Base-by-base conservation (phyloP, 2,113 vertebrate genomes). In the Xiphorhynchus elegans region DNA sequence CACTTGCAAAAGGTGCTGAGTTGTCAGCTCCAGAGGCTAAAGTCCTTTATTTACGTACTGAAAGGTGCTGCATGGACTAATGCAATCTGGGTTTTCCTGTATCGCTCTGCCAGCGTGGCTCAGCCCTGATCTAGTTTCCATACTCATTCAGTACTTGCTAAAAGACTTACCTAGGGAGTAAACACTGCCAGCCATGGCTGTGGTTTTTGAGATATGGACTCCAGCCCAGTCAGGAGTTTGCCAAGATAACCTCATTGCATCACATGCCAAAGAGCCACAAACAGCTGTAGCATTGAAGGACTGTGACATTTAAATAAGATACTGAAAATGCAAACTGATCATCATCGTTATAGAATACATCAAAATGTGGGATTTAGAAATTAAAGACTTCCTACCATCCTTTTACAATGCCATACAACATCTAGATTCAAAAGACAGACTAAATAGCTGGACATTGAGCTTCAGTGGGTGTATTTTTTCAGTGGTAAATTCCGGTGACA, bases 181-280 rank as follows among this genome's bases (percentile, higher is more conserved):
- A 72, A 68, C 40, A 8, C 47, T 92, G 96, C 92, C 95, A 96
- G 2, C 56, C 23, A 23, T 0, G 0, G 64, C 60, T 2, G 0
- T 90, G 93, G 73, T 82, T 94, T 70, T 86, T 64, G 88, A 74
- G 83, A 96, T 94, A 84, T 13, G 86, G 83, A 94, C 76, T 31
- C 60, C 66, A 82, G 80, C 90, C 92, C 90, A 72, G 63, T 46
- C 52, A 88, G 82, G 84, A 78, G 53, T 84, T 94, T 75, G 93
- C 90, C 60, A 67, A 90, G 88, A 96, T 84, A 93, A 90, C 93
- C 93, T 93, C 88, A 58, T 84, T 75, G 80, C 60, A 64, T 78
- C 64, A 35, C 2, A 11, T 55, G 68, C 78, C 72, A 88, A 70
- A 84, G 68, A 87, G 24, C 44, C 56, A 60, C 44, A 49, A 66